These are phyloP conservation scores for Bactericera cockerelli DNA, from an alignment of 1,140 invertebrate genomes.

Conservation along the genomic window DNA sequence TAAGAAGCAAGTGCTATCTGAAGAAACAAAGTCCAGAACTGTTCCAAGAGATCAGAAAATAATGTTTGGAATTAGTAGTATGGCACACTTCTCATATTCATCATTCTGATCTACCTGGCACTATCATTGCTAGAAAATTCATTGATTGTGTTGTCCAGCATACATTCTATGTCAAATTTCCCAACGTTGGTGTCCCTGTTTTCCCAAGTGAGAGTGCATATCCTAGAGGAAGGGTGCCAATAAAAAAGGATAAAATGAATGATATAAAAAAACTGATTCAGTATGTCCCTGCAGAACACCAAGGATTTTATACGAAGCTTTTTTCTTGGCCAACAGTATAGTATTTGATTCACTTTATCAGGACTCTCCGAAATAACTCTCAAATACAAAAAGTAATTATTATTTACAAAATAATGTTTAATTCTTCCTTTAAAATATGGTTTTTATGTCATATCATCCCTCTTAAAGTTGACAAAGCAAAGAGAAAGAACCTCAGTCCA, in stretches of 20 bases:
- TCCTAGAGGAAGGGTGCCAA: background rate
- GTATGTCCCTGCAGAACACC: background rate
- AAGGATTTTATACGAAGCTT: background rate
- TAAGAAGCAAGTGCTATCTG: background rate
- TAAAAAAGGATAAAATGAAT: background rate
- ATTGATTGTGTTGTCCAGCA: background rate
- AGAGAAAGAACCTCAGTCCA: no score
- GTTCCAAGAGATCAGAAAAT: slow-evolving; percentile 11
- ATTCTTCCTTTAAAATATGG: no score
- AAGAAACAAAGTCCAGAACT: background rate
- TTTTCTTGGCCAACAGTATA: background rate
- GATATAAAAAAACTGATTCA: background rate
- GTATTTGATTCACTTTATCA: no score
- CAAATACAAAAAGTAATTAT: no score
- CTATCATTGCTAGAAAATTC: background rate
- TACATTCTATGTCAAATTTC: background rate
- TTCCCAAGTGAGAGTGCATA: background rate
- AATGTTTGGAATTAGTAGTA: slow-evolving; percentile 14
- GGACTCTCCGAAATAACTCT: no score
- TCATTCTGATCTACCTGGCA: no score
- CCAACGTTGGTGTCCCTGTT: background rate
- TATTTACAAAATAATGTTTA: no score
- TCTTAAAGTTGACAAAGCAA: no score
- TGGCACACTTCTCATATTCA: slow-evolving; percentile 15
- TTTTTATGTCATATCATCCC: no score